These are phyloP conservation scores for Calliphora vicina DNA, from an alignment of 1,140 invertebrate species.

Conservation along the genomic window DNA sequence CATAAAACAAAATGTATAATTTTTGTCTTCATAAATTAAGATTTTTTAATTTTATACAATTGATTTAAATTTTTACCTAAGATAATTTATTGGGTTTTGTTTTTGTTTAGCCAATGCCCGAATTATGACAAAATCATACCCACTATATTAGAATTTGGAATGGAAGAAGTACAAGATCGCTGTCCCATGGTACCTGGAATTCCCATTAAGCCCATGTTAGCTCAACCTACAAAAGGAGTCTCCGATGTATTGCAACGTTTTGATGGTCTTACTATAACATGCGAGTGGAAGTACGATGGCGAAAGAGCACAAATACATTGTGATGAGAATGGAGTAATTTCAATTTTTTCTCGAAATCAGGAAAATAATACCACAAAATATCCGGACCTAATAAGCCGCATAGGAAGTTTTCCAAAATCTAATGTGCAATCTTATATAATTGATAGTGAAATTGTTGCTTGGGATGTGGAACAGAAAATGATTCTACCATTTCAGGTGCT, in stretches of 20 bases:
- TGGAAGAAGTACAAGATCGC: conserved; percentile 79
- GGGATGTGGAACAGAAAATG: conserved; percentile 87
- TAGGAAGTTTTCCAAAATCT: conserved; percentile 70
- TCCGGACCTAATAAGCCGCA: conserved; percentile 89
- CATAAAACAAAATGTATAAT: too few relatives aligned
- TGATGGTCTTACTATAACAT: conserved; percentile 92
- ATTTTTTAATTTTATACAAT: too few relatives aligned
- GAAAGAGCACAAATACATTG: conserved; percentile 96
- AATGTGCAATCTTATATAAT: conserved; percentile 86
- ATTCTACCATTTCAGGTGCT: conserved; percentile 98
- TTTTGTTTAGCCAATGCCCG: conserved; percentile 86
- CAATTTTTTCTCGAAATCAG: conserved; percentile 95
- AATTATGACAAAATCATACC: conserved; percentile 91
- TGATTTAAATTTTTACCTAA: too few relatives aligned
- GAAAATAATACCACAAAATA: conserved; percentile 98
- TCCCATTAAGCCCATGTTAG: conserved; percentile 98
- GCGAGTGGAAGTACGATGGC: conserved; percentile 99
- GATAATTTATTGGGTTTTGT: background rate
- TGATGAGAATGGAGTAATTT: conserved; percentile 73
- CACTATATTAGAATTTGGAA: conserved; percentile 80
- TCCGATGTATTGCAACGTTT: conserved; percentile 91
- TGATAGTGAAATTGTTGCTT: conserved; percentile 98
- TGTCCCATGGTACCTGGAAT: conserved; percentile 93
- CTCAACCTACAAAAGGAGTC: conserved; percentile 95
- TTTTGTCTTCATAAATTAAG: too few relatives aligned